These are phyloP conservation scores for Onychomys leucogaster DNA, from an alignment of 2,797 vertebrate genomes.

Conservation along the genomic window DNA sequence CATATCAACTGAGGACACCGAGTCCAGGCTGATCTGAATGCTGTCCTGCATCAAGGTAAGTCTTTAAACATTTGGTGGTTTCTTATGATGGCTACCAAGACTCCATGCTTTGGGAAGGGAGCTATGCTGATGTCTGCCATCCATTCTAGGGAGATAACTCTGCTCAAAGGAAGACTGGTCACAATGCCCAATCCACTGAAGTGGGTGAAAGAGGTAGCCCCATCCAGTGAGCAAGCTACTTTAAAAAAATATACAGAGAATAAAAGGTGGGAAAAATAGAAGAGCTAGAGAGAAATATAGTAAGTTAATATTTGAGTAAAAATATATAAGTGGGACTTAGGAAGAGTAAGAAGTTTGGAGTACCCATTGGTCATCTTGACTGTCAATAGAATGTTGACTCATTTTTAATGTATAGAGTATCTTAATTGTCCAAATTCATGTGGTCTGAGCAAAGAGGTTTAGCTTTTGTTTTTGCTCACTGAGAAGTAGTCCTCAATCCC, in stretches of 20 bases:
- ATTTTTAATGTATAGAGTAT: not conserved
- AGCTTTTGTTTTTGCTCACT: not conserved
- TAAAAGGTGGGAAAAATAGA: not conserved
- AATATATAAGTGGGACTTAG: not conserved
- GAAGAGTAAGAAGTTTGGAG: not conserved
- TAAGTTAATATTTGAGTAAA: not conserved
- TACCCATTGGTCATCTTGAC: not conserved
- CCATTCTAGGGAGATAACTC: not conserved
- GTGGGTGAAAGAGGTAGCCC: not conserved
- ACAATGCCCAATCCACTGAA: not conserved
- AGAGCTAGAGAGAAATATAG: not conserved
- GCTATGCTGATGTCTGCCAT: not conserved
- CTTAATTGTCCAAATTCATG: not conserved
- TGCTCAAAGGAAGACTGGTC: not conserved
- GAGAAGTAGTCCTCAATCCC: not conserved
- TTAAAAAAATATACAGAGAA: not conserved
- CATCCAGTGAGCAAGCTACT: not conserved
- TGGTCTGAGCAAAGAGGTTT: not conserved
- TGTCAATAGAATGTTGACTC: not conserved
- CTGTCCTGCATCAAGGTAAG: not conserved
- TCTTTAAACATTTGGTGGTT: not conserved
- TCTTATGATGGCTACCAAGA: not conserved
- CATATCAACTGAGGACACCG: not conserved
- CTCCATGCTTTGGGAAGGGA: not conserved
- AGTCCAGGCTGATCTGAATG: not conserved